Conservation (phyloP, 2,888 invertebrate species). For the Tupiocoris notatus region DNA sequence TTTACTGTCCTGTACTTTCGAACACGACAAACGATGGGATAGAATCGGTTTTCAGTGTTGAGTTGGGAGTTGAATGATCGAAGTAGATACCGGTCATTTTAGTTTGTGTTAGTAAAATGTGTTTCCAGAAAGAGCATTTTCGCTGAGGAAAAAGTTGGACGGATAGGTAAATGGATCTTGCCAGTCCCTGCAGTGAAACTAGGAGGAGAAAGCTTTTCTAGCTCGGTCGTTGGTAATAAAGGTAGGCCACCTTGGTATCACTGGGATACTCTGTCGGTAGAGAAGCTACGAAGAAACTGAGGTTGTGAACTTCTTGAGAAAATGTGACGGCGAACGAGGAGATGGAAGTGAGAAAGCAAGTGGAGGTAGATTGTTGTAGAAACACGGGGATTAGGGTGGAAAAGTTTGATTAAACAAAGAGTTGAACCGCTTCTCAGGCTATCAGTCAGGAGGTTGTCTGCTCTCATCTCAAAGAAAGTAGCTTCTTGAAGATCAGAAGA, state of each 20-base stretch:
- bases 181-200: background rate
- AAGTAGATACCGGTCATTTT: no score
- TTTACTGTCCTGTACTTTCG: no score
- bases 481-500: background rate
- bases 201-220: background rate
- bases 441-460: conserved; percentile 19
- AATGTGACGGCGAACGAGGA: background rate
- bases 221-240: background rate
- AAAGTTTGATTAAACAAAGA: conserved; percentile 33
- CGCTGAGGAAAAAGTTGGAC: background rate
- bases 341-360: background rate
- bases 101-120: no score
- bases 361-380: background rate
- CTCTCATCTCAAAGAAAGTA: background rate
- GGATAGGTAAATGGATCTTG: background rate
- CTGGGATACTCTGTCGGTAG: background rate
- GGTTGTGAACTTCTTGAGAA: background rate
- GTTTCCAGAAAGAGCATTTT: no score
- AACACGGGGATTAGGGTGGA: background rate
- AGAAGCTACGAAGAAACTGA: background rate
- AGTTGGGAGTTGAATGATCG: no score
- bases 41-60: no score
- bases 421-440: conserved; percentile 7
- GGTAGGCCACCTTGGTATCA: background rate
- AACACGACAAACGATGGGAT: no score